Conservation (phyloP, 1,140 invertebrate genomes). For the Dermatophagoides farinae region DNA sequence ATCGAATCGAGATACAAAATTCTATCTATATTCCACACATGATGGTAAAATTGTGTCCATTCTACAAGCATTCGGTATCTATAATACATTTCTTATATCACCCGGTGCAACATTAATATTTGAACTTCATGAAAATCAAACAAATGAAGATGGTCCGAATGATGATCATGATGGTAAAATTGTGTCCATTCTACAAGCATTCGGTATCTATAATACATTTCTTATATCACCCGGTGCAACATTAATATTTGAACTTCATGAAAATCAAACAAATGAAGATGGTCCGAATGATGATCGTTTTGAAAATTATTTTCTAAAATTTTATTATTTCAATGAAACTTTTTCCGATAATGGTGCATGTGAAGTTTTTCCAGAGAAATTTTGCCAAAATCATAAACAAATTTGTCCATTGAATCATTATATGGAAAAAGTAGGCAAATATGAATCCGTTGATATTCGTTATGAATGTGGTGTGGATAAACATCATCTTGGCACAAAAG, state of each 20-base stretch:
- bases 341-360: neutral
- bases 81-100: neutral
- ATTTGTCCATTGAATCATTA: neutral
- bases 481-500: neutral
- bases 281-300: neutral
- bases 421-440: neutral
- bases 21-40: slow-evolving; percentile 9
- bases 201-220: neutral
- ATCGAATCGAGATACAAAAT: neutral
- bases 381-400: neutral
- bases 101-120: neutral
- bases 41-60: neutral
- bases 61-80: neutral
- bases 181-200: neutral
- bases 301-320: slow-evolving; percentile 2
- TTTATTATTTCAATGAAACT: slow-evolving; percentile 11
- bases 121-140: slow-evolving; percentile 2
- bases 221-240: neutral
- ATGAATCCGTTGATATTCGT: neutral
- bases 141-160: neutral
- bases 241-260: slow-evolving; percentile 1
- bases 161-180: slow-evolving; percentile 1
- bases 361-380: neutral
- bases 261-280: neutral
- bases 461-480: neutral